A percentile compares a stretch with the other conserved stretches of the same genome.
Conservation (phyloP, 2,113 vertebrate species). For the Vicugna pacos region DNA sequence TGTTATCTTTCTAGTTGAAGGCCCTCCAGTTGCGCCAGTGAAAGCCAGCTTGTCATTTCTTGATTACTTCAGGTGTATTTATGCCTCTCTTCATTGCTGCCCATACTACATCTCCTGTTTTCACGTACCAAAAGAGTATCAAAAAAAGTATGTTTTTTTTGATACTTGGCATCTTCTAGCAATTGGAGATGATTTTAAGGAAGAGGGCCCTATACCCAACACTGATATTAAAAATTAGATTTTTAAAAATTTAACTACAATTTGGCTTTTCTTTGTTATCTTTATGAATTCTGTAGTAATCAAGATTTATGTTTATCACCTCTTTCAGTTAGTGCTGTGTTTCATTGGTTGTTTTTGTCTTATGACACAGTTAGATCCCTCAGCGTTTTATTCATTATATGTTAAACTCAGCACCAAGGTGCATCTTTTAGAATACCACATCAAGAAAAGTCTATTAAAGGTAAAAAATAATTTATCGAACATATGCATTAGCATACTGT, state of each 20-base stretch:
- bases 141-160: not conserved
- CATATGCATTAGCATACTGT: not conserved
- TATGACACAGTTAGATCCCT: not conserved
- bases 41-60: constrained; percentile 30
- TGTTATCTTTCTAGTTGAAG: not conserved
- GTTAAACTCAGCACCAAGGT: not conserved
- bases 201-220: not conserved
- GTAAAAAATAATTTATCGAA: not conserved
- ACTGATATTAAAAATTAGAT: not conserved
- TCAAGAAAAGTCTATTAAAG: not conserved
- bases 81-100: constrained; percentile 7
- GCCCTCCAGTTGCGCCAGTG: not conserved
- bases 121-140: constrained; percentile 41
- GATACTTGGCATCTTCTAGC: not conserved
- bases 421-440: not conserved
- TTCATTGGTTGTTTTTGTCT: constrained; percentile 25
- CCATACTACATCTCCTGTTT: not conserved
- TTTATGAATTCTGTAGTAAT: not conserved
- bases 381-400: not conserved
- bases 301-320: not conserved
- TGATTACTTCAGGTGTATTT: not conserved
- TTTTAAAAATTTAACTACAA: not conserved
- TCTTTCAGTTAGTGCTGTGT: not conserved
- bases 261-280: not conserved
- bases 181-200: constrained; percentile 9